A percentile compares a stretch with the other conserved stretches of the same genome.
phyloP scores from a whole-genome alignment of 2,797 vertebrate genomes.

The Pangasius macronema region DNA sequence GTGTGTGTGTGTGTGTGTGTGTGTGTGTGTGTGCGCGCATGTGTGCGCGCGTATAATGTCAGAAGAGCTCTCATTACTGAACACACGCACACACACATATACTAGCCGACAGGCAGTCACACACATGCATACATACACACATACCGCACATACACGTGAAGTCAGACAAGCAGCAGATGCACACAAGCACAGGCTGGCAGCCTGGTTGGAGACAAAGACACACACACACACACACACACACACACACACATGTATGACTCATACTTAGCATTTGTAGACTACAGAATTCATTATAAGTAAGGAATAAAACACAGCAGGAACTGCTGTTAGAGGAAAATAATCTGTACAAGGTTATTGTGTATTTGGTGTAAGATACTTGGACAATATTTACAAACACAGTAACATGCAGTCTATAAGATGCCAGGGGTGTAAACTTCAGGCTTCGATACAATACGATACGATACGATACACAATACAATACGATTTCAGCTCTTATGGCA shows the following conservation, averaged over 20 bases:
- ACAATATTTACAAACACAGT: not conserved
- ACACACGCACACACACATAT: conserved; percentile 24
- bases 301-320: not conserved
- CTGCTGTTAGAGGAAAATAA: not conserved
- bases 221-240: conserved; percentile 28
- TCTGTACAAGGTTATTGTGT: not conserved
- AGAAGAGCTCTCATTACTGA: conserved; percentile 50
- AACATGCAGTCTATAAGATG: not conserved
- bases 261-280: conserved; percentile 18
- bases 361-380: not conserved
- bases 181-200: conserved; percentile 36
- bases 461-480: not conserved
- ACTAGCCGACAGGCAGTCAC: conserved; percentile 37
- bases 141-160: conserved; percentile 8
- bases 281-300: not conserved
- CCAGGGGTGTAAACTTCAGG: too few relatives aligned
- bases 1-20: conserved; percentile 42
- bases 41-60: conserved; percentile 47
- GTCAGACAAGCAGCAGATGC: conserved; percentile 23
- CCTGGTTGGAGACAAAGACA: conserved; percentile 17
- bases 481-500: not conserved
- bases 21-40: conserved; percentile 37
- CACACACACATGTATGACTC: conserved; percentile 24
- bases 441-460: not conserved
- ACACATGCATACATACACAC: conserved; percentile 4